phyloP scores from a whole-genome alignment of 2,797 vertebrate species.

The Lepus townsendii region DNA sequence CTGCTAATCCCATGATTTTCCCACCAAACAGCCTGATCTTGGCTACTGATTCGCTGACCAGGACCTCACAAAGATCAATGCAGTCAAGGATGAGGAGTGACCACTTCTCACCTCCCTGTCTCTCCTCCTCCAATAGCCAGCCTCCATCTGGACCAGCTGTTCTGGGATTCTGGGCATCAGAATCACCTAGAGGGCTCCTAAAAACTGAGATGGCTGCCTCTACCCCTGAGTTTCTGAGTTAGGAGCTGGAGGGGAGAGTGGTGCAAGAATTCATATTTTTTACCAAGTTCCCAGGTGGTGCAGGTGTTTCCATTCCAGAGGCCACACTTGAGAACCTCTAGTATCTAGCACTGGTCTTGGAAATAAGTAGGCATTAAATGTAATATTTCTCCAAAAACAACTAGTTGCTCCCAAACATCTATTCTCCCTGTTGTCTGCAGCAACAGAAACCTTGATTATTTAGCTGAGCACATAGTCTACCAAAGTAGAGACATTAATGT shows the following conservation, averaged over 20 bases:
- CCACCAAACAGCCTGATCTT: not conserved
- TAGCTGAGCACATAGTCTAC: not conserved
- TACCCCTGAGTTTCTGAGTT: not conserved
- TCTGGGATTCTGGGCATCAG: not conserved
- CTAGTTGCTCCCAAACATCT: not conserved
- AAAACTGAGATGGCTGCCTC: not conserved
- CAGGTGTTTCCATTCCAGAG: not conserved
- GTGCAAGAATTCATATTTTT: not conserved
- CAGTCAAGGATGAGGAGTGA: not conserved
- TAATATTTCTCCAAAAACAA: not conserved
- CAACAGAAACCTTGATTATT: not conserved
- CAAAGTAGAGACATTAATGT: conserved; percentile 1
- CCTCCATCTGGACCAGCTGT: not conserved
- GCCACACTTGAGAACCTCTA: not conserved
- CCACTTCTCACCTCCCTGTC: not conserved
- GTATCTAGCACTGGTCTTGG: not conserved
- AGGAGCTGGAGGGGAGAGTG: not conserved
- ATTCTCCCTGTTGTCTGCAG: not conserved
- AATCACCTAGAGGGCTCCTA: not conserved
- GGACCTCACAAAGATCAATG: not conserved
- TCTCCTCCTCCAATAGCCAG: not conserved
- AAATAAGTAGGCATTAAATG: not conserved
- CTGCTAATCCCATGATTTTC: not conserved
- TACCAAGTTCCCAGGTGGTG: not conserved
- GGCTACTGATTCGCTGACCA: not conserved